Conservation (phyloP, 2,113 vertebrate species). For the Connochaetes taurinus region DNA sequence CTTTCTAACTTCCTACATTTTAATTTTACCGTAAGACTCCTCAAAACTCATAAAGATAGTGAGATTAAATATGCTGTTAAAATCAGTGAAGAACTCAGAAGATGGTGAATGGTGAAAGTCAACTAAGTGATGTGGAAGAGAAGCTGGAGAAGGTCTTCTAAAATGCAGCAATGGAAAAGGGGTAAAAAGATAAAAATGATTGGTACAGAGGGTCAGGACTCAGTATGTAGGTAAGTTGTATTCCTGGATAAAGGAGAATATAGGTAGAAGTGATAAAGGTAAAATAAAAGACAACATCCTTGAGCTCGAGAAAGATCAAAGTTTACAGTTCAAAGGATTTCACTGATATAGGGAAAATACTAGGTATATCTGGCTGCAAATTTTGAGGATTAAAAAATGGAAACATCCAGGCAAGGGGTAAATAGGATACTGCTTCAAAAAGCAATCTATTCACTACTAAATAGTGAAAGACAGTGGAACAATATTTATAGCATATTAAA, state of each 20-base stretch:
- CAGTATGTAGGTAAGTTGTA: neutral
- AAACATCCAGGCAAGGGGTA: neutral
- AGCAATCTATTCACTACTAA: neutral
- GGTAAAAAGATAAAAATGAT: neutral
- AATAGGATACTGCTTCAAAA: neutral
- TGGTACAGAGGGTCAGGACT: neutral
- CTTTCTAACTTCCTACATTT: neutral
- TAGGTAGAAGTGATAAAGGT: neutral
- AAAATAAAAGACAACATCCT: neutral
- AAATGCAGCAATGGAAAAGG: neutral
- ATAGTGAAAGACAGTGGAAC: neutral
- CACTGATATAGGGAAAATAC: neutral
- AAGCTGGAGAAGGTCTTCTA: neutral
- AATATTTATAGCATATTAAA: neutral
- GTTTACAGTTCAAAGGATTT: neutral
- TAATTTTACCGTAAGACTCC: neutral
- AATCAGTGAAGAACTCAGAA: neutral
- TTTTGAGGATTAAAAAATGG: neutral
- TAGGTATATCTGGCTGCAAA: neutral
- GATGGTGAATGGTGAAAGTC: neutral
- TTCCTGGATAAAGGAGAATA: neutral
- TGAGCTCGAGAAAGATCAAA: neutral
- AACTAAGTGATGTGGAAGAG: neutral
- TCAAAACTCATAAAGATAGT: neutral
- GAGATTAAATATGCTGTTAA: neutral